Conservation (phyloP, 2,888 invertebrate genomes). For the Drosophila cognata region DNA sequence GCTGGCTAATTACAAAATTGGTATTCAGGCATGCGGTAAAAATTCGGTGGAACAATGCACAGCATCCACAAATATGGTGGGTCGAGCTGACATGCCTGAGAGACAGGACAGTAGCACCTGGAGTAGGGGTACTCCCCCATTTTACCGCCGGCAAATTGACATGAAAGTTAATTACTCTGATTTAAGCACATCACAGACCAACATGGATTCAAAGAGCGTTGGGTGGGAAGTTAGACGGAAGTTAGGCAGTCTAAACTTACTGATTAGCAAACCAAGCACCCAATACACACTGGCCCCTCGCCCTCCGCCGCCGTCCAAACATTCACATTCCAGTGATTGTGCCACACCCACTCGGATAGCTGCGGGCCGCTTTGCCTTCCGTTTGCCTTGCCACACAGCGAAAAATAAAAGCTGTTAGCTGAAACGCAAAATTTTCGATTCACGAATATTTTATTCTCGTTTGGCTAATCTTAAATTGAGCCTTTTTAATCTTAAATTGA, state of each 20-base stretch:
- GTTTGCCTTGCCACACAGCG: slow-evolving; percentile 17
- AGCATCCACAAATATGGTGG: background rate
- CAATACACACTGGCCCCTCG: background rate
- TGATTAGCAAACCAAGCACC: slow-evolving; percentile 42
- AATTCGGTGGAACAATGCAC: slow-evolving; percentile 21
- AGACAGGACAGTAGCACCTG: slow-evolving; percentile 12
- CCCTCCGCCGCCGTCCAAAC: background rate
- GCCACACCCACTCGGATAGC: slow-evolving; percentile 14
- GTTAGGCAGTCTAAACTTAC: slow-evolving; percentile 32
- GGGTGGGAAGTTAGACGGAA: background rate
- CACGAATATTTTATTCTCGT: background rate
- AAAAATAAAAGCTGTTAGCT: background rate
- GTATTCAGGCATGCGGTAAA: slow-evolving; percentile 24
- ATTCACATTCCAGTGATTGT: slow-evolving; percentile 28
- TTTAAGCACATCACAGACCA: slow-evolving; percentile 38
- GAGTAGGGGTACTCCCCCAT: slow-evolving; percentile 1
- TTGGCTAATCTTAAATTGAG: background rate
- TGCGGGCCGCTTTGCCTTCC: slow-evolving; percentile 9
- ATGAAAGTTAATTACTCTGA: slow-evolving; percentile 65
- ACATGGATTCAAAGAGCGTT: background rate
- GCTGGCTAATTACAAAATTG: slow-evolving; percentile 51
- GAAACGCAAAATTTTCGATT: background rate
- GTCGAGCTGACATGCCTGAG: slow-evolving; percentile 15
- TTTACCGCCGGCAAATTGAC: slow-evolving; percentile 59
- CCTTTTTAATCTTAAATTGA: background rate